Base-by-base conservation (phyloP, 2,888 invertebrate species). In the Quadriops clusia region DNA sequence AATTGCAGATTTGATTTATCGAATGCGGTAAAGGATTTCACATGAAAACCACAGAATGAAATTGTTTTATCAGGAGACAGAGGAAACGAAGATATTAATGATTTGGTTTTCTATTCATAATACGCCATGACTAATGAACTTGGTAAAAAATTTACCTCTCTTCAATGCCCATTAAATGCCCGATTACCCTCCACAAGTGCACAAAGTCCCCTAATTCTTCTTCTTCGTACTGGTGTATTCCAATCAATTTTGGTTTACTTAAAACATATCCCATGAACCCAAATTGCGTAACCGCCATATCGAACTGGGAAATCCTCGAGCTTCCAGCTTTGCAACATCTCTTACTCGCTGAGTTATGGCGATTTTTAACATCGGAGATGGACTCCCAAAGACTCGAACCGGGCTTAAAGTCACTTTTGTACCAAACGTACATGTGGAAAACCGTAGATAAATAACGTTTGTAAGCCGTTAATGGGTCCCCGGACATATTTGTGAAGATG, bases 181-280 rank as follows among this genome's bases (percentile, higher is more conserved):
- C 89, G 24, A 91, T 65, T 1, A 82, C 78, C 37, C 77, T 71
- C 91, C 90, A 91, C 50, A 85, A 70, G 55, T 91, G 86, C 4
- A 82, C 63, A 37, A 83, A 79, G 2, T 75, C 79, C 28, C 81
- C 78, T 47, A 83, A 65, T 38, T 85, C 80, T 23, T 69, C 72
- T 1, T 64, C 57, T 6, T 64, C 67, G 3, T 67, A 58, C 37
- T 70, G 66, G 5, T 66, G 55, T 8, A 89, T 61, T 0, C 84
- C 82, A 25, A 86, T 67, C 30, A 66, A 56, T 32, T 74, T 65
- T 0, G 74, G 69, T 28, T 71, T 70, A 4, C 81, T 50, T 0
- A 84, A 53, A 1, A 74, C 64, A 41, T 76, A 75, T 1, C 87
- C 90, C 51, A 90, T 70, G 53, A 91, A 91, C 3, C 86, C 89